Conservation (phyloP, 2,888 invertebrate species). For the Asteroscopus sphinx region DNA sequence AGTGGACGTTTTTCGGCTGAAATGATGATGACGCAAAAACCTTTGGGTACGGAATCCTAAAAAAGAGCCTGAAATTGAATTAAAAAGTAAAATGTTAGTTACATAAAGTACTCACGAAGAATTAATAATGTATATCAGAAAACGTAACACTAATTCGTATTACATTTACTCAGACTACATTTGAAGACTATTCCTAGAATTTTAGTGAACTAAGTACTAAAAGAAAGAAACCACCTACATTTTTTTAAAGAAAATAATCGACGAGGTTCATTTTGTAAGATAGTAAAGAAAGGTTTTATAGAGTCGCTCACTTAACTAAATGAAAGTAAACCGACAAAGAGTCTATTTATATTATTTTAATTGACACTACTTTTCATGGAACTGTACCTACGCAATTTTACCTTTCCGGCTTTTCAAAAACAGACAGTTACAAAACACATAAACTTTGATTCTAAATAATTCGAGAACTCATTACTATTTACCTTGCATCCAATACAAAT, state of each 20-base stretch:
- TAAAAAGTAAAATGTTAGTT: slow-evolving; percentile 9
- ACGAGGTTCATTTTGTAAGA: slow-evolving; percentile 26
- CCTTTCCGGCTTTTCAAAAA: neutral
- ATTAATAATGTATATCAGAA: slow-evolving; percentile 10
- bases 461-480: slow-evolving; percentile 10
- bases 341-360: neutral
- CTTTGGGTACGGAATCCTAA: too few species aligned
- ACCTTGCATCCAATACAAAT: slow-evolving; percentile 62
- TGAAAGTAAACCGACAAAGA: slow-evolving; percentile 17
- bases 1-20: too few species aligned
- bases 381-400: neutral
- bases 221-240: slow-evolving; percentile 20
- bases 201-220: slow-evolving; percentile 19
- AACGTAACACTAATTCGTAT: slow-evolving; percentile 3
- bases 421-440: slow-evolving; percentile 10
- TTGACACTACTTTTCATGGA: slow-evolving; percentile 16
- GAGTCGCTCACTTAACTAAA: slow-evolving; percentile 34
- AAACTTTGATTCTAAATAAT: slow-evolving; percentile 31
- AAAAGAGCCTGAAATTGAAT: slow-evolving; percentile 17
- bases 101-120: neutral
- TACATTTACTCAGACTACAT: neutral
- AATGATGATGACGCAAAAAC: too few species aligned
- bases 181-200: slow-evolving; percentile 3
- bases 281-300: slow-evolving; percentile 29
- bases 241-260: slow-evolving; percentile 34